Conservation (phyloP, 2,113 vertebrate species). For the Dunckerocampus dactyliophorus region DNA sequence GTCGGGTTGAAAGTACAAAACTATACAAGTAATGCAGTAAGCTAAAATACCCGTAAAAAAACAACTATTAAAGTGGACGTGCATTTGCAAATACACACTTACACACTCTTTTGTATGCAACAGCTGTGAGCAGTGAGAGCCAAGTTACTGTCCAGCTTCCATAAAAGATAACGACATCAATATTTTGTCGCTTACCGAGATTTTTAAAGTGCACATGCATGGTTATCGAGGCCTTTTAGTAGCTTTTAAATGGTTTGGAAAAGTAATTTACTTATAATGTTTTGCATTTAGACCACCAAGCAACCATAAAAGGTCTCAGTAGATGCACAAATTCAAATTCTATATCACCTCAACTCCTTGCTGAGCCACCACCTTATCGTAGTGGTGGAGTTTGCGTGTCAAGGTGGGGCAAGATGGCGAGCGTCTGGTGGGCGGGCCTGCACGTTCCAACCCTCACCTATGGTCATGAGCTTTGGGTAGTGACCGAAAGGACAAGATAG, state of each 20-base stretch:
- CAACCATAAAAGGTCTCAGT: no score
- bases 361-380: no score
- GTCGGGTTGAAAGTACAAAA: background rate
- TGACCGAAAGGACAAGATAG: no score
- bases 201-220: conserved; percentile 9
- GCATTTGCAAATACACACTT: conserved; percentile 5
- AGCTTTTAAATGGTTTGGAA: background rate
- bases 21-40: background rate
- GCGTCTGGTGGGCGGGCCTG: no score
- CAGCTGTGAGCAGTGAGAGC: conserved; percentile 41
- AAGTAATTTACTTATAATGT: no score
- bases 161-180: conserved; percentile 17
- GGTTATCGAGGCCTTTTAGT: background rate
- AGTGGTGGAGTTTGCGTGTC: no score
- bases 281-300: no score
- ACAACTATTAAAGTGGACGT: background rate
- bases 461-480: no score
- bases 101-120: conserved; percentile 1
- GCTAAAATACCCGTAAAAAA: conserved; percentile 3
- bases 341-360: background rate
- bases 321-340: background rate
- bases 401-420: no score
- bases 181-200: conserved; percentile 5
- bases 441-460: no score
- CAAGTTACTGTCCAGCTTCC: conserved; percentile 31